Conservation (phyloP, 2,888 invertebrate species). For the Caenorhabditis zanzibari region DNA sequence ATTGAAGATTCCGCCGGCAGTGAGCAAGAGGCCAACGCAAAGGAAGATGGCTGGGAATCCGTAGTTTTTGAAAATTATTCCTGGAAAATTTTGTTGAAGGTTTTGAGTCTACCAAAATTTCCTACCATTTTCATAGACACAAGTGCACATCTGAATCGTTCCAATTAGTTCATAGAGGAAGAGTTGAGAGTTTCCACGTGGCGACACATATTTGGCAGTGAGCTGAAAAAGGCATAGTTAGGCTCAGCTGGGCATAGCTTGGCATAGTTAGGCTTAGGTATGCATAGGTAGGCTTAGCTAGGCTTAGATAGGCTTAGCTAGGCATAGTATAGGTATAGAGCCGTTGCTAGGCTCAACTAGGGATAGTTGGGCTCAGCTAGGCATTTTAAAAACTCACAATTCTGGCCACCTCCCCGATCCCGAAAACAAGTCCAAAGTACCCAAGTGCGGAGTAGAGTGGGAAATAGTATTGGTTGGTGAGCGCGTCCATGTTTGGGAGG, state of each 20-base stretch:
- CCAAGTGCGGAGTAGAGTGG: constrained; percentile 65
- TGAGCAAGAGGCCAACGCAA: constrained; percentile 73
- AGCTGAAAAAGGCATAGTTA: constrained; percentile 47
- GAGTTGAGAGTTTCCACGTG: constrained; percentile 49
- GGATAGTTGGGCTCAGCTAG: too few relatives aligned
- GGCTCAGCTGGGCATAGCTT: too few relatives aligned
- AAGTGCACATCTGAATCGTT: constrained; percentile 81
- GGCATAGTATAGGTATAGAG: too few relatives aligned
- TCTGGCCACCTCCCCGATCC: constrained; percentile 63
- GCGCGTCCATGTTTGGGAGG: constrained; percentile 30
- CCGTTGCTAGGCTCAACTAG: too few relatives aligned
- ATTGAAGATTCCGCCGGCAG: constrained; percentile 73
- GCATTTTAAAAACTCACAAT: constrained; percentile 53
- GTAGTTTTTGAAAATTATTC: constrained; percentile 78
- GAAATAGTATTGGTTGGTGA: constrained; percentile 45
- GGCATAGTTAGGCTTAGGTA: too few relatives aligned
- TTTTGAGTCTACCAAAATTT: too few relatives aligned
- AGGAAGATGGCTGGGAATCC: constrained; percentile 79
- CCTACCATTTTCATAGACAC: constrained; percentile 82
- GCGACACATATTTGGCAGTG: constrained; percentile 60
- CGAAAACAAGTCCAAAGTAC: constrained; percentile 64
- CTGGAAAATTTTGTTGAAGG: constrained; percentile 44
- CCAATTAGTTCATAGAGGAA: constrained; percentile 74
- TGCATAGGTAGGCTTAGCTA: too few relatives aligned
- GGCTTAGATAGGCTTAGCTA: too few relatives aligned